Base-by-base conservation (phyloP, 2,113 vertebrate genomes). In the Pseudopodoces humilis region DNA sequence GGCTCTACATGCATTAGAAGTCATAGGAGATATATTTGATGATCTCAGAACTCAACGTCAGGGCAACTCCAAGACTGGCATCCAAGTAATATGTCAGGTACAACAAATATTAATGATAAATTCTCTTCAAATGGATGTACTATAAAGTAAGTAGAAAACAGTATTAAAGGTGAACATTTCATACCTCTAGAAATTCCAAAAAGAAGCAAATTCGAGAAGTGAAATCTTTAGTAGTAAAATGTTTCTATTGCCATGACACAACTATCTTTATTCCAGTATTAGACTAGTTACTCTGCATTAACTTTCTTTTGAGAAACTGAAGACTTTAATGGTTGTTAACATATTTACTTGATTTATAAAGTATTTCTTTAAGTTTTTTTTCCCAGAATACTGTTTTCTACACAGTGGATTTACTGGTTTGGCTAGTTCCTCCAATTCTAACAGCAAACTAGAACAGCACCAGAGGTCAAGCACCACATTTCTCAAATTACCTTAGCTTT, bases 331-430 rank as follows among this genome's bases (percentile, higher is more conserved):
- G 4, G 14, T 50, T 55, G 23, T 62, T 65, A 79, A 56, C 9
- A 13, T 22, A 63, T 47, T 80, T 76, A 33, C 58, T 87, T 76
- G 9, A 80, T 83, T 90, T 86, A 33, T 46, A 28, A 80, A 95
- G 33, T 53, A 58, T 80, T 76, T 69, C 17, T 58, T 80, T 13
- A 91, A 81, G 23, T 10, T 27, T 89, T 83, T 83, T 72, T 44
- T 63, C 60, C 46, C 63, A 80, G 50, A 90, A 58, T 43, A 60
- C 59, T 50, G 17, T 86, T 92, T 88, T 81, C 50, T 78, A 58
- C 68, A 76, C 59, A 86, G 90, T 67, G 44, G 94, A 94, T 95
- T 92, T 88, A 93, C 92, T 90, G 90, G 96, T 96, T 94, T 94
- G 64, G 68, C 86, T 88, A 83, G 92, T 94, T 95, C 83, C 50